Conservation (phyloP, 2,113 vertebrate genomes). For the Corvus moneduloides region DNA sequence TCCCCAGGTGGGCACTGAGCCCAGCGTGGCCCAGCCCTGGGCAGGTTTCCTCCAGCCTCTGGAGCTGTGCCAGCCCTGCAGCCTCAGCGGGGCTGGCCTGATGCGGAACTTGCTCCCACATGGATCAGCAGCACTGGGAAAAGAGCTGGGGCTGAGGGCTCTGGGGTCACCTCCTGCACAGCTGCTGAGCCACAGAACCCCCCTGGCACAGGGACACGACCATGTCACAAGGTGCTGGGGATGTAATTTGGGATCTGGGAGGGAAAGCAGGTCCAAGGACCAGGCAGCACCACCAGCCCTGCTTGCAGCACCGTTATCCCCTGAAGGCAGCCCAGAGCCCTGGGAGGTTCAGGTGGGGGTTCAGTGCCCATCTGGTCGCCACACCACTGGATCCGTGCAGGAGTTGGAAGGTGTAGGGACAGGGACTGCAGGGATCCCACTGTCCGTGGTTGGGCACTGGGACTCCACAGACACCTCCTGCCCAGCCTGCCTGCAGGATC, state of each 20-base stretch:
- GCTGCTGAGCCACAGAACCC: background rate
- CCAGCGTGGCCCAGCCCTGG: background rate
- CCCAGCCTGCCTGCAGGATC: background rate
- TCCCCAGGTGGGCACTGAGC: background rate
- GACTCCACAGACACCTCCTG: background rate
- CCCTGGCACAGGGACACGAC: background rate
- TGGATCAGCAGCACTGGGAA: background rate
- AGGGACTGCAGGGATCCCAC: background rate
- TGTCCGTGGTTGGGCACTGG: background rate
- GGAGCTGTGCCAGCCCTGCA: background rate
- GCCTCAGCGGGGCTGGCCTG: background rate
- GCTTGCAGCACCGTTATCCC: background rate
- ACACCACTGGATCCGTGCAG: background rate
- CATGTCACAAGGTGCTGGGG: background rate
- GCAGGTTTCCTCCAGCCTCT: background rate
- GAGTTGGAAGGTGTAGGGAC: background rate
- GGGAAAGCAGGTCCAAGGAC: rapidly evolving
- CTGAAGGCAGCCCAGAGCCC: background rate
- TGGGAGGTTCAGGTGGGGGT: background rate
- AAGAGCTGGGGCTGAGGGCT: rapidly evolving
- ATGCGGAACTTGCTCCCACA: rapidly evolving
- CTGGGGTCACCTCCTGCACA: background rate
- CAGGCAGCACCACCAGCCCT: background rate
- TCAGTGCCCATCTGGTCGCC: background rate
- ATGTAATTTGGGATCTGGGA: background rate